Evolutionary conservation across 2,113 vertebrate genomes (phyloP), one percentile per base, ranked within the genome.

Genomic region (Clinocottus analis): DNA sequence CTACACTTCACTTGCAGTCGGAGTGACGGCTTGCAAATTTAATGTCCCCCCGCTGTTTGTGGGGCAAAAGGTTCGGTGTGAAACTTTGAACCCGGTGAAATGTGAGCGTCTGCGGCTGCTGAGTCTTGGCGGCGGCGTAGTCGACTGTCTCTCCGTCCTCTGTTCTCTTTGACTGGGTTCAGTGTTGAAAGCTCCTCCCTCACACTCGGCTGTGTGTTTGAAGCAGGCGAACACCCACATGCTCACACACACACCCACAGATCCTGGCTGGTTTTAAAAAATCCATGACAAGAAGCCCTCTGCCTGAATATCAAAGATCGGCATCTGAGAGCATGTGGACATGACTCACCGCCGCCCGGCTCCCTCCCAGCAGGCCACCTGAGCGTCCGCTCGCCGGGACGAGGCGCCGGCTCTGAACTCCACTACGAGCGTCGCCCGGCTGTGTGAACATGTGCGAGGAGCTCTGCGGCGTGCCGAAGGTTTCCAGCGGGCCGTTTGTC

Each of bases 151-250:
- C n/a, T 25, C 56, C 29, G 31, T 68, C 64, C 45, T 79, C 59
- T 79, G 70, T 84, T 73, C 53, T 83, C 70, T 83, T 79, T 39
- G 41, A 86, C 82, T 88, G 65, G 39, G 68, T 83, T 81, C 60
- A 74, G 70, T 84, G 75, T 86, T 82, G 64, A 89, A 91, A 77
- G 83, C 77, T 77, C 56, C 59, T 67, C 66, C 67, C 85, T 77
- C 72, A 53, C 79, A 70, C 80, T 39, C 69, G 65, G 73, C 35
- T 85, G 72, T 73, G 75, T 75, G 74, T 87, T 85, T 92, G 90
- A 92, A 86, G 86, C 88, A 85, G 90, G 85, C 90, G 90, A 92
- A 90, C 90, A 89, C 89, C 88, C 92, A 90, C 90, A 83, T 81
- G 51, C 79, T 87, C 80, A 77, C 83, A 64, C 77, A n/a, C n/a